Percentiles rank a stretch among this genome's conserved stretches.
phyloP scores from a whole-genome alignment of 2,888 invertebrate genomes.

The Dugesia japonica region DNA sequence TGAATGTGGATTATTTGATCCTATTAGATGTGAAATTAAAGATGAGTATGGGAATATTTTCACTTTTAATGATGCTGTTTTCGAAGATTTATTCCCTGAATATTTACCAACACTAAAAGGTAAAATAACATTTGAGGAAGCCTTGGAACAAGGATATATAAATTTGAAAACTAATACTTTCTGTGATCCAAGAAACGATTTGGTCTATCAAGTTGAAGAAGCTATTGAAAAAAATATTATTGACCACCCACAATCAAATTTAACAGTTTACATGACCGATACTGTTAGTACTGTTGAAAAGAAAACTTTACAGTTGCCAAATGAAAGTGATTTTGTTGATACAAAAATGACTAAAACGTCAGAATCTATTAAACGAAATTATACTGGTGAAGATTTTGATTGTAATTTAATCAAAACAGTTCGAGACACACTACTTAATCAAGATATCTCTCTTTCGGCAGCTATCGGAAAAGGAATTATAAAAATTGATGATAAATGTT shows the following conservation, averaged over 20 bases:
- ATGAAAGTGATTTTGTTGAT: neutral
- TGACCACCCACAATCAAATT: constrained; percentile 33
- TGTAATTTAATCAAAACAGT: neutral
- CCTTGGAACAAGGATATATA: constrained; percentile 56
- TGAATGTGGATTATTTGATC: constrained; percentile 58
- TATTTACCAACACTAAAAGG: constrained; percentile 16
- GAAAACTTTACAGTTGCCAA: neutral
- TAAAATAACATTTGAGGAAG: constrained; percentile 56
- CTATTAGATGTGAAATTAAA: constrained; percentile 50
- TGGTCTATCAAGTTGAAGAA: constrained; percentile 25
- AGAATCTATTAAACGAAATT: neutral
- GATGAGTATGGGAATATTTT: constrained; percentile 23
- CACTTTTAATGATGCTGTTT: constrained; percentile 27
- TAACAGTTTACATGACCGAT: constrained; percentile 20
- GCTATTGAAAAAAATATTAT: constrained; percentile 30
- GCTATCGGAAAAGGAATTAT: neutral
- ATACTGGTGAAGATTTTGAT: neutral
- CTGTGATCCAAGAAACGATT: constrained; percentile 52
- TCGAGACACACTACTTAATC: neutral
- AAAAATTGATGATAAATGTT: neutral
- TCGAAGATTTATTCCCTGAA: constrained; percentile 33
- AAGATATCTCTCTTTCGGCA: neutral
- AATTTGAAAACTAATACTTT: constrained; percentile 51
- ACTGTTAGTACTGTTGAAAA: neutral
- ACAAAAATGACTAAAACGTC: neutral